phyloP scores from a whole-genome alignment of 2,113 vertebrate genomes.

The Ailuropoda melanoleuca region DNA sequence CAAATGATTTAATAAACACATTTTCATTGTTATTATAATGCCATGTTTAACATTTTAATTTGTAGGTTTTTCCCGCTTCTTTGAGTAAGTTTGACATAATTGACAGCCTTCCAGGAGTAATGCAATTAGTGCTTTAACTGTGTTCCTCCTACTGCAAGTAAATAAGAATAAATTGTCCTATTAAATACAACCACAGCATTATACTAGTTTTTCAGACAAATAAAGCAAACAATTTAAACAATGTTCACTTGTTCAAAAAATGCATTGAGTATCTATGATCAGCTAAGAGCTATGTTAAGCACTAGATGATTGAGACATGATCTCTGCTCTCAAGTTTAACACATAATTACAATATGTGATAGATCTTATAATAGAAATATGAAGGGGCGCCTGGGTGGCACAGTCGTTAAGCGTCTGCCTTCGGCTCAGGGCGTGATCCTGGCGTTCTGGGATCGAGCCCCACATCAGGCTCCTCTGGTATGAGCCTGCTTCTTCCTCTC shows the following conservation, averaged over 20 bases:
- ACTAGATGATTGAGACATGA: neutral
- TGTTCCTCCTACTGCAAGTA: neutral
- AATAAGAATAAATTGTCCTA: neutral
- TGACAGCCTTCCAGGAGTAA: neutral
- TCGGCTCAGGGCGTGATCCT: no score
- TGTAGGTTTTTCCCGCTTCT: neutral
- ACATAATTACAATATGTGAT: neutral
- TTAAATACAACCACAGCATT: neutral
- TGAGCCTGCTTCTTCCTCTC: no score
- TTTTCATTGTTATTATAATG: conserved; percentile 11
- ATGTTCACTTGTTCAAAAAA: neutral
- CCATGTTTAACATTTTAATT: conserved; percentile 4
- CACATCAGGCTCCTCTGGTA: no score
- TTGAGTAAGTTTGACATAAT: neutral
- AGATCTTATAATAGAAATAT: neutral
- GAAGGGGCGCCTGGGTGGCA: no score
- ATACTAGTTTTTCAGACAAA: conserved; percentile 43
- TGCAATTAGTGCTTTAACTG: neutral
- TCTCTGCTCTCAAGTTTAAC: neutral
- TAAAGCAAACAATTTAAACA: neutral
- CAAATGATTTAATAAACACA: neutral
- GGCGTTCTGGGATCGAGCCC: no score
- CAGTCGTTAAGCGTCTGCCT: no score
- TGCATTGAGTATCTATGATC: neutral
- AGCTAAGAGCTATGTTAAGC: neutral